Evolutionary conservation across 2,888 invertebrate species (phyloP).

Genomic region (Axea sp.): DNA sequence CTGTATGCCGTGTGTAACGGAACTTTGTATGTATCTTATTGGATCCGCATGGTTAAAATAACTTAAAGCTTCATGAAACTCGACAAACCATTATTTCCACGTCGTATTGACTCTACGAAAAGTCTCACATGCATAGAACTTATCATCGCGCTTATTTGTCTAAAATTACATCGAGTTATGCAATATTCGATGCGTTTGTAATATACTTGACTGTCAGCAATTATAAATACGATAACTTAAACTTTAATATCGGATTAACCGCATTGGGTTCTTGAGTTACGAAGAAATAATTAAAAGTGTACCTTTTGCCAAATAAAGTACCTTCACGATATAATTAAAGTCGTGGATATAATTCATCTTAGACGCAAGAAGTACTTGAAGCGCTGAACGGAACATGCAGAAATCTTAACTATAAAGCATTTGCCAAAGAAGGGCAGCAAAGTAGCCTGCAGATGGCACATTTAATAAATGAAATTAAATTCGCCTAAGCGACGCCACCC

Average conservation of each 20-base stretch:
- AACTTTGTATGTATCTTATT: slow-evolving; percentile 58
- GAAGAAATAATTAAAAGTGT: slow-evolving; percentile 21
- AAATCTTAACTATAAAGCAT: slow-evolving; percentile 56
- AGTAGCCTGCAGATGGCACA: slow-evolving; percentile 61
- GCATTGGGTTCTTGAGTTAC: background rate
- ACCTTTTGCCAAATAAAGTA: slow-evolving; percentile 22
- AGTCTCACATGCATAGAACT: slow-evolving; percentile 24
- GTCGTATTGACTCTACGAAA: slow-evolving; percentile 46
- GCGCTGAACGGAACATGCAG: slow-evolving; percentile 39
- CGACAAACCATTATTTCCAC: slow-evolving; percentile 54
- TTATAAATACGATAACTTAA: background rate
- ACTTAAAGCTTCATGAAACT: slow-evolving; percentile 49
- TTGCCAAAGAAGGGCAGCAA: slow-evolving; percentile 43
- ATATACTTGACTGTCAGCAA: background rate
- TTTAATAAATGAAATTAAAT: slow-evolving; percentile 64
- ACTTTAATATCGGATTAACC: slow-evolving; percentile 28
- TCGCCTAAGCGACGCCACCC: slow-evolving; percentile 57
- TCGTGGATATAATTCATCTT: slow-evolving; percentile 39
- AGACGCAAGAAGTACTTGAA: slow-evolving; percentile 47
- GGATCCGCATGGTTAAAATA: slow-evolving; percentile 54
- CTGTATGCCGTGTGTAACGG: slow-evolving; percentile 45
- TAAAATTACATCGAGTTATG: slow-evolving; percentile 6
- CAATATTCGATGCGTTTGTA: slow-evolving; percentile 25
- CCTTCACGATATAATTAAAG: slow-evolving; percentile 21
- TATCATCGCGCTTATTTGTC: slow-evolving; percentile 33